Percentiles rank a stretch among this genome's conserved stretches.
phyloP scores from a whole-genome alignment of 2,888 invertebrate genomes.

The Himalopsyche anomala region DNA sequence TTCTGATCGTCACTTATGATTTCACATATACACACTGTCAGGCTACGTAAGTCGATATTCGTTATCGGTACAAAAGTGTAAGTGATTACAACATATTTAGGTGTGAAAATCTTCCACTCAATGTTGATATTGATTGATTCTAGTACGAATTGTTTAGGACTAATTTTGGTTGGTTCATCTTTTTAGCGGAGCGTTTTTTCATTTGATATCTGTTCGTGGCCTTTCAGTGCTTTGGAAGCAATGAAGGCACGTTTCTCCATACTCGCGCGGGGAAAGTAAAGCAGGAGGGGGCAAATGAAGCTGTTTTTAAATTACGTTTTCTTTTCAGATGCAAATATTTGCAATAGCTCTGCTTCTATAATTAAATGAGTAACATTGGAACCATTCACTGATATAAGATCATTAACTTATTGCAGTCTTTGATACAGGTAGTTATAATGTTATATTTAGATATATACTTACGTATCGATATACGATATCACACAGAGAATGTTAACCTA shows the following conservation, averaged over 20 bases:
- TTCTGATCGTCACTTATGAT: no score
- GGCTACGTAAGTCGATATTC: no score
- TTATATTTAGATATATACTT: no score
- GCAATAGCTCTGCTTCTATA: conserved; percentile 15
- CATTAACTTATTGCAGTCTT: not conserved
- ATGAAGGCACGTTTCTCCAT: conserved; percentile 46
- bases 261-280: not conserved
- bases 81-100: no score
- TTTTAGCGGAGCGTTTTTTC: conserved; percentile 48
- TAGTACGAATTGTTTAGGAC: conserved; percentile 24
- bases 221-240: conserved; percentile 45
- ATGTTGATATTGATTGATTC: conserved; percentile 8
- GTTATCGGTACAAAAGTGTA: no score
- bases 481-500: no score
- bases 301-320: conserved; percentile 40
- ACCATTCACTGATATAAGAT: not conserved
- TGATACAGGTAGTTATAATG: not conserved
- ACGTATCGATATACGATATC: no score
- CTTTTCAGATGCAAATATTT: conserved; percentile 40
- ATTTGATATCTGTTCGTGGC: conserved; percentile 50
- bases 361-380: conserved; percentile 28
- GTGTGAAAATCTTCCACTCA: not conserved
- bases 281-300: conserved; percentile 15
- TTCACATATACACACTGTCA: no score
- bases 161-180: conserved; percentile 34